Evolutionary conservation across 2,888 invertebrate species (phyloP).

Genomic region (Drosophila kokeensis): DNA sequence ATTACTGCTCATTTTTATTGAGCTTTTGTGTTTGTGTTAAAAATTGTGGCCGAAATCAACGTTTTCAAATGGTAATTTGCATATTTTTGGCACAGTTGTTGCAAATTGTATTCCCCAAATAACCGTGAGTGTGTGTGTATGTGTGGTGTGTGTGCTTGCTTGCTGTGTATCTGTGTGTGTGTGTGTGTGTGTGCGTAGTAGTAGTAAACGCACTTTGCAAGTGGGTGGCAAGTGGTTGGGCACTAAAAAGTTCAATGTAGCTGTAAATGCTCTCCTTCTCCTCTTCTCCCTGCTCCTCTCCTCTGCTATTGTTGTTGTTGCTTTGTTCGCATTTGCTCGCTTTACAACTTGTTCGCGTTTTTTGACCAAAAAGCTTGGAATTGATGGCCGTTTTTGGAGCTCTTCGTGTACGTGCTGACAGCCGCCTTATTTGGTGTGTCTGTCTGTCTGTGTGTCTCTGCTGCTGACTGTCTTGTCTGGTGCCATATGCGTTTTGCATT

Average conservation of each 20-base stretch:
- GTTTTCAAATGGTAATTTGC: constrained; percentile 75
- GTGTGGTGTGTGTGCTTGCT: constrained; percentile 19
- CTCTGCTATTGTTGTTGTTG: constrained; percentile 27
- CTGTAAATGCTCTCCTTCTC: constrained; percentile 67
- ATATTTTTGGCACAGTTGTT: constrained; percentile 77
- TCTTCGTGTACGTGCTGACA: constrained; percentile 63
- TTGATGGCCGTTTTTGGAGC: constrained; percentile 69
- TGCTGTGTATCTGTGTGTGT: constrained; percentile 25
- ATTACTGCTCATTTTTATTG: constrained; percentile 60
- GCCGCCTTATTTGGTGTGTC: constrained; percentile 66
- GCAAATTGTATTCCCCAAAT: constrained; percentile 32
- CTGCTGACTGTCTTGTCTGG: constrained; percentile 41
- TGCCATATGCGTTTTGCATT: constrained; percentile 77
- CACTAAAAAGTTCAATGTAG: constrained; percentile 78
- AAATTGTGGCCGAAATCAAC: constrained; percentile 44
- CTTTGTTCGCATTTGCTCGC: constrained; percentile 76
- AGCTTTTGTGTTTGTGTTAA: constrained; percentile 34
- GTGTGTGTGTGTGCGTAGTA: constrained; percentile 69
- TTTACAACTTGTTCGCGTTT: constrained; percentile 78
- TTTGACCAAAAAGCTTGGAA: constrained; percentile 73
- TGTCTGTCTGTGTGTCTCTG: constrained; percentile 32
- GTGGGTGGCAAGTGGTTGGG: constrained; percentile 64
- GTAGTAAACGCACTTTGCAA: constrained; percentile 80
- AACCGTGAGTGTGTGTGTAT: constrained; percentile 3
- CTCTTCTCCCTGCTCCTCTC: constrained; percentile 2